Evolutionary conservation across 64 coral and sea anemone genomes (phyloP).

Genomic region (Astreopora myriophthalma): DNA sequence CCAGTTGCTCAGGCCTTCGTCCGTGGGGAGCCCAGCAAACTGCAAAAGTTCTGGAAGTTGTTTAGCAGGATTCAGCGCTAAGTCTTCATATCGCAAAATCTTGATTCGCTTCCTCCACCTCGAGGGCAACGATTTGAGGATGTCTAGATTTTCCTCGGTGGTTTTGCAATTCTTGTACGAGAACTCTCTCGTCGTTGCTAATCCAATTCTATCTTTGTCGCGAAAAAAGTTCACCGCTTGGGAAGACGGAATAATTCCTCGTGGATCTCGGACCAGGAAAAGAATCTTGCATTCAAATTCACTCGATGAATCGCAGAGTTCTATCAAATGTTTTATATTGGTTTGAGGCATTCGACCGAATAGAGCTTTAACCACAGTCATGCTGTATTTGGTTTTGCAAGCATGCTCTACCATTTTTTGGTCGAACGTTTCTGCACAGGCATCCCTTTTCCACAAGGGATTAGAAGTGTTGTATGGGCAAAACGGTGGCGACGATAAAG

Average conservation of each 20-base stretch:
- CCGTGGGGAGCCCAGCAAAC: background rate
- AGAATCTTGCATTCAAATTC: constrained; percentile 1
- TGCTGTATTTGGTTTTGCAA: constrained; percentile 5
- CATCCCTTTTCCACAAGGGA: background rate
- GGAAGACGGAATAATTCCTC: constrained; percentile 12
- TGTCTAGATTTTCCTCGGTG: background rate
- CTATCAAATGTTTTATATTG: background rate
- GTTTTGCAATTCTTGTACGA: background rate
- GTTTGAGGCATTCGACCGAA: background rate
- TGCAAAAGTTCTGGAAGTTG: background rate
- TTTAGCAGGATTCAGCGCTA: background rate
- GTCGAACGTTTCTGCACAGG: background rate
- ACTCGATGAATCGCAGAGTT: background rate
- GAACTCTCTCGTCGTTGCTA: background rate
- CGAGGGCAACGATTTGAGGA: background rate
- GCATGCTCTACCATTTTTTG: background rate
- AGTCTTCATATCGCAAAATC: background rate
- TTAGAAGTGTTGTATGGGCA: background rate
- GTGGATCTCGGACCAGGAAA: background rate
- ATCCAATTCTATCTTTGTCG: background rate
- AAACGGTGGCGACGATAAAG: constrained; percentile 9
- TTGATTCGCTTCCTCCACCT: background rate
- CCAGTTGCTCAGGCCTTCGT: background rate
- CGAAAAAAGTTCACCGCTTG: background rate
- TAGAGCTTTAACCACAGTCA: background rate